Evolutionary conservation across 2,888 invertebrate species (phyloP).

Genomic region (Pocota personata): DNA sequence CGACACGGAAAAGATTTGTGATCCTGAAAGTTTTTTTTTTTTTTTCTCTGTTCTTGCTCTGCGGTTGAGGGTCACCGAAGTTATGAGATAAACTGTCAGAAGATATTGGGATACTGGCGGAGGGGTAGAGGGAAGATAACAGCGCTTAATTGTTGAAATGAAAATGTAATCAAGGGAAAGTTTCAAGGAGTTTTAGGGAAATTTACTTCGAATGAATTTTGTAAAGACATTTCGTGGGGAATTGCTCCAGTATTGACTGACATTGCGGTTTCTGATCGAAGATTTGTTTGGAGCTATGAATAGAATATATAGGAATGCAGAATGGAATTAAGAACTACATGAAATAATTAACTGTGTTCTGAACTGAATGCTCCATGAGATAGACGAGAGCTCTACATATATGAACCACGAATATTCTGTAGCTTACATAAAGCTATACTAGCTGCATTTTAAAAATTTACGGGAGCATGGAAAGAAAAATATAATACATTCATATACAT

Average conservation of each 20-base stretch:
- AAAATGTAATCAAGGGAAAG: conserved; percentile 63
- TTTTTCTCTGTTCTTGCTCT: conserved; percentile 12
- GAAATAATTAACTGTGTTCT: too few species aligned
- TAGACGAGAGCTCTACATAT: too few species aligned
- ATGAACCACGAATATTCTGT: too few species aligned
- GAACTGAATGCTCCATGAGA: too few species aligned
- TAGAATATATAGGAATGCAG: too few species aligned
- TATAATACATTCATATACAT: too few species aligned
- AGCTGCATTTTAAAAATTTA: too few species aligned
- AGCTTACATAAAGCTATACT: too few species aligned
- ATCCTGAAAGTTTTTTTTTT: conserved; percentile 47
- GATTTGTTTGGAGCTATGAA: not conserved
- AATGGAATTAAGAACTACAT: too few species aligned
- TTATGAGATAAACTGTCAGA: conserved; percentile 68
- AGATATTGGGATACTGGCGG: not conserved
- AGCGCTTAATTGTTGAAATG: conserved; percentile 53
- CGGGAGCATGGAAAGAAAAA: too few species aligned
- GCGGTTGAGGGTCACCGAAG: conserved; percentile 68
- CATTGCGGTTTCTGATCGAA: conserved; percentile 8
- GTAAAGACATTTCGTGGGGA: not conserved
- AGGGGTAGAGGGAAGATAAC: not conserved
- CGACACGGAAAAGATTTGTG: conserved; percentile 70
- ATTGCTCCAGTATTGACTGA: not conserved
- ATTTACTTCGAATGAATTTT: not conserved
- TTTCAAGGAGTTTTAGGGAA: not conserved